A percentile compares a stretch with the other conserved stretches of the same genome.
Evolutionary conservation across 2,888 invertebrate genomes (phyloP).

Genomic region (Odontocolon sp.): DNA sequence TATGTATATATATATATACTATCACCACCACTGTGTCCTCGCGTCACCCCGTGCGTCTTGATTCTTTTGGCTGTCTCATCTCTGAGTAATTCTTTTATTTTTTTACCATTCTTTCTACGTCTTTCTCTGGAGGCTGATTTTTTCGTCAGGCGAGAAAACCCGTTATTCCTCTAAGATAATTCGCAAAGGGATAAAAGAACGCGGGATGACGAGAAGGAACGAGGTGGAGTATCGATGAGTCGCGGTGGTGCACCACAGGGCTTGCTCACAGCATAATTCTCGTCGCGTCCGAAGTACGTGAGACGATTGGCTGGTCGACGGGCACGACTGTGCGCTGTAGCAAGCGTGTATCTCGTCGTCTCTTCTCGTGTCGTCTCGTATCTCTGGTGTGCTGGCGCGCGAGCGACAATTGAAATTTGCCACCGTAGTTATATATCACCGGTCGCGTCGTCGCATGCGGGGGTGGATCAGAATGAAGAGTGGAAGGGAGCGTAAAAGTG

Average conservation of each 20-base stretch:
- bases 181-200: not conserved
- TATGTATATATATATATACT: not conserved
- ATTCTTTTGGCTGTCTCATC: not conserved
- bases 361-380: not conserved
- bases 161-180: not conserved
- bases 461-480: not conserved
- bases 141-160: not conserved
- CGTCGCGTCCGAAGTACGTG: slow-evolving; percentile 33
- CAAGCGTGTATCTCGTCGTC: not conserved
- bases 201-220: not conserved
- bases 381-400: slow-evolving; percentile 1
- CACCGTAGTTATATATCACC: slow-evolving; percentile 38
- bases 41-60: not conserved
- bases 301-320: slow-evolving; percentile 25
- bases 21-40: not conserved
- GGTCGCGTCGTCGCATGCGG: slow-evolving; percentile 20
- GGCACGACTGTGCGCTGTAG: no score
- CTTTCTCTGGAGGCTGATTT: no score
- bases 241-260: not conserved
- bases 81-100: no score
- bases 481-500: slow-evolving; percentile 33
- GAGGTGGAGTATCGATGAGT: not conserved
- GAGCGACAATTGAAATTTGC: slow-evolving; percentile 31
- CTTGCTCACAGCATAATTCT: slow-evolving; percentile 19
- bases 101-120: no score